A percentile compares a stretch with the other conserved stretches of the same genome.
These are phyloP conservation scores for Choreutis nemorana DNA, from an alignment of 2,888 invertebrate species.

Conservation along the genomic window DNA sequence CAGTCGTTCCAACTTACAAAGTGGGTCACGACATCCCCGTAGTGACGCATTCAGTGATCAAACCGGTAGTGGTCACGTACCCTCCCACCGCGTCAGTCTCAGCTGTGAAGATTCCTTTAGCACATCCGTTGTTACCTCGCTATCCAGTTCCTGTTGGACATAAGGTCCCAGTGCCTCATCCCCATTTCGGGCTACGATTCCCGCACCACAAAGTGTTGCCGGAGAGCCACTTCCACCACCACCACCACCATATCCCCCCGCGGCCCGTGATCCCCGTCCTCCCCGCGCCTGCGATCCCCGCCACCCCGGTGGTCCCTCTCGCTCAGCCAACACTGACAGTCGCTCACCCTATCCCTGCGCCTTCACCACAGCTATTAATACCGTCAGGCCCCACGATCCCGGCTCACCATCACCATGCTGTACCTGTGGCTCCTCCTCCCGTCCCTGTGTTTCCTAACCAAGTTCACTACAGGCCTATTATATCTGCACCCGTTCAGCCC, in stretches of 20 bases:
- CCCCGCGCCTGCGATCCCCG: conserved; percentile 18
- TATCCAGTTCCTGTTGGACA: conserved; percentile 44
- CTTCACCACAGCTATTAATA: conserved; percentile 22
- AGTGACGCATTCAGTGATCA: conserved; percentile 53
- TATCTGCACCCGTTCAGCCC: conserved; percentile 24
- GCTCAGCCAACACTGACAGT: conserved; percentile 16
- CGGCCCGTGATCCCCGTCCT: conserved; percentile 36
- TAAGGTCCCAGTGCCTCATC: conserved; percentile 36
- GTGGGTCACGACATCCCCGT: conserved; percentile 54
- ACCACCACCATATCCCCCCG: conserved; percentile 47
- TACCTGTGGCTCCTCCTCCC: conserved; percentile 24
- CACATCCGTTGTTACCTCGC: conserved; percentile 28
- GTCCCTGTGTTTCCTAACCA: conserved; percentile 24
- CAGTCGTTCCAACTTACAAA: conserved; percentile 51
- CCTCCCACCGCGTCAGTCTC: conserved; percentile 51
- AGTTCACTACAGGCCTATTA: conserved; percentile 28
- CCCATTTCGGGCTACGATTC: conserved; percentile 42
- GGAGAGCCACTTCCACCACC: conserved; percentile 49
- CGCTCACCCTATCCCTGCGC: conserved; percentile 32
- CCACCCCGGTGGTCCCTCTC: conserved; percentile 15
- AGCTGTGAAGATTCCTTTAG: conserved; percentile 49
- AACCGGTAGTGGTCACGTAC: conserved; percentile 53
- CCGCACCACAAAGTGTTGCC: conserved; percentile 37
- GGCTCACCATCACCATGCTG: conserved; percentile 18
- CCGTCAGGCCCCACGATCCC: conserved; percentile 18